Evolutionary conservation across 2,113 vertebrate genomes (phyloP).

Genomic region (Scopus umbretta): DNA sequence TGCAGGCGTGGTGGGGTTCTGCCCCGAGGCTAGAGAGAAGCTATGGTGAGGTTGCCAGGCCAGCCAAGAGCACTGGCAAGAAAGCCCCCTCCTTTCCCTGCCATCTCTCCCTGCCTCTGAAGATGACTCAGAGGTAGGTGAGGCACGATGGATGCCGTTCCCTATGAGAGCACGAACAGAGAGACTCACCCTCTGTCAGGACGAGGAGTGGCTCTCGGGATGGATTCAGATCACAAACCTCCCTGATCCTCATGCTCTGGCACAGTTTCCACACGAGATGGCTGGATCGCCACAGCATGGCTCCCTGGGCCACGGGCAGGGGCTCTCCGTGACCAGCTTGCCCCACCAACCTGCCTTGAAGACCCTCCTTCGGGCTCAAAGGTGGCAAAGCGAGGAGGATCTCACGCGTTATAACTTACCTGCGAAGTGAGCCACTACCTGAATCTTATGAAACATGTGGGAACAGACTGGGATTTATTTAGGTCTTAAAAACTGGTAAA

Average conservation of each 20-base stretch:
- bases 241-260: neutral
- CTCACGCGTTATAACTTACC: neutral
- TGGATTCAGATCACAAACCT: neutral
- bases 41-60: neutral
- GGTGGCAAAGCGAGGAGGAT: neutral
- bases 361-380: neutral
- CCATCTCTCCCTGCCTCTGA: neutral
- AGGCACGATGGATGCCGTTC: neutral
- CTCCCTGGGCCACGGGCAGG: neutral
- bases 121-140: neutral
- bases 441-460: neutral
- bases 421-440: neutral
- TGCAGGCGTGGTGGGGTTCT: neutral
- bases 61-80: neutral
- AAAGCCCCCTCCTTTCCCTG: neutral
- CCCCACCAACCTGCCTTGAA: neutral
- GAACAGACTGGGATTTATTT: neutral
- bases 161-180: rapidly evolving
- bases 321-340: neutral
- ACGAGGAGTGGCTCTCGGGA: neutral
- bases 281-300: neutral
- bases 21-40: neutral
- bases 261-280: neutral
- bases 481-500: neutral
- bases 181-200: neutral